A percentile compares a stretch with the other conserved stretches of the same genome.
Conservation (phyloP, 2,888 invertebrate genomes). For the Hypena proboscidalis region DNA sequence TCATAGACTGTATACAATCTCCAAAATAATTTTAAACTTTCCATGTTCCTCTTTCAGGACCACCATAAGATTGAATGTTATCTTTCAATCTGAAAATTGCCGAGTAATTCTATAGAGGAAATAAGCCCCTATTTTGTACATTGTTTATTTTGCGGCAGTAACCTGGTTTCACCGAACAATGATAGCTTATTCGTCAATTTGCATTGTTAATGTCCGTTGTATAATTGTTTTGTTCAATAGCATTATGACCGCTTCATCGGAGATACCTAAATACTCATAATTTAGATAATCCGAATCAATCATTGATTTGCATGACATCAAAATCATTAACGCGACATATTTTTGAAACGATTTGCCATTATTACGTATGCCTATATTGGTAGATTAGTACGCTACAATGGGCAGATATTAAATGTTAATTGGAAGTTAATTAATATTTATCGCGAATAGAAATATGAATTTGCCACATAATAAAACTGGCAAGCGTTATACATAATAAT, state of each 20-base stretch:
- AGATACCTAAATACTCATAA: constrained; percentile 23
- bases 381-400: neutral
- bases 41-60: constrained; percentile 17
- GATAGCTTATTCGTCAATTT: constrained; percentile 63
- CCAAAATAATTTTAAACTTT: constrained; percentile 32
- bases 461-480: neutral
- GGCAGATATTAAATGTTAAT: neutral
- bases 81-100: constrained; percentile 44
- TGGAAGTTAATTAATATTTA: neutral
- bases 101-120: constrained; percentile 40
- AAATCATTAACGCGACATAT: neutral
- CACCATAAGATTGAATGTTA: constrained; percentile 34
- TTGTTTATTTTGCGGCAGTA: constrained; percentile 53
- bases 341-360: neutral
- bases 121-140: constrained; percentile 47
- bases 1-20: constrained; percentile 15
- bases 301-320: constrained; percentile 11
- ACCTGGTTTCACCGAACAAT: constrained; percentile 44
- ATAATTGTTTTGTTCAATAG: constrained; percentile 51
- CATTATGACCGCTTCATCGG: constrained; percentile 40
- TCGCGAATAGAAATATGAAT: neutral
- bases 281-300: constrained; percentile 28
- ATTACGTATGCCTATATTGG: too few relatives aligned
- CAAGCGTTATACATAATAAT: neutral
- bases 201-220: constrained; percentile 55